Conservation (phyloP, 2,113 vertebrate genomes). For the Cricetomys ansorgei region DNA sequence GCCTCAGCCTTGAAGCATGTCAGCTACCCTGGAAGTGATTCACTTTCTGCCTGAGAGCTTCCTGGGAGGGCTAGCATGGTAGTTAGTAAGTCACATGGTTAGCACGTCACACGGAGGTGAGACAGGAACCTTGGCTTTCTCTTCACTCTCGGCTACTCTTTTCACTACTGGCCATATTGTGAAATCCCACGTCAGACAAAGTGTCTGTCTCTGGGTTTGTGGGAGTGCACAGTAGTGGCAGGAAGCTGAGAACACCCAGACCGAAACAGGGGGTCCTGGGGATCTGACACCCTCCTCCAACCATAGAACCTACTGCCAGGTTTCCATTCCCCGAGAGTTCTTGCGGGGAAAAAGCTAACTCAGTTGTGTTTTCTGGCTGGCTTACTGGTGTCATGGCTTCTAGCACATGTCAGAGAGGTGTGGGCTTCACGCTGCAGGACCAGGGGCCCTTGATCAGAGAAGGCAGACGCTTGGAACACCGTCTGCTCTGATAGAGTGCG, state of each 20-base stretch:
- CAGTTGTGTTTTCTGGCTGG: background rate
- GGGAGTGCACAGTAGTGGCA: fast-evolving
- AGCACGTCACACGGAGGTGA: background rate
- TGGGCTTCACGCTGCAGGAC: background rate
- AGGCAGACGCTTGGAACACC: background rate
- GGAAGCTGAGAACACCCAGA: background rate
- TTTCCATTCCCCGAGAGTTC: background rate
- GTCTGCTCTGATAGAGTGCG: background rate
- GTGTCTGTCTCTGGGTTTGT: background rate
- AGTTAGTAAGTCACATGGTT: background rate
- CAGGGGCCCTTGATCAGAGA: background rate
- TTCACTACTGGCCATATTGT: fast-evolving
- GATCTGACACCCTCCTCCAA: background rate
- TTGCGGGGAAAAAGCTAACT: fast-evolving
- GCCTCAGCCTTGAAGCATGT: background rate
- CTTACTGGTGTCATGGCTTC: background rate
- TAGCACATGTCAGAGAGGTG: background rate
- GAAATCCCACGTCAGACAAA: background rate
- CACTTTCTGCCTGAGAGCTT: background rate
- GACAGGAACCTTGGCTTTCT: background rate
- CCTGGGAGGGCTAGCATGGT: background rate
- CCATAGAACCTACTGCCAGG: background rate
- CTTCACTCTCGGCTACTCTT: background rate
- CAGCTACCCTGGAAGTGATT: background rate
- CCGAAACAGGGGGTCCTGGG: background rate